Percentiles rank a stretch among this genome's conserved stretches.
Evolutionary conservation across 2,888 invertebrate genomes (phyloP).

Genomic region (Melinopterus prodromus): DNA sequence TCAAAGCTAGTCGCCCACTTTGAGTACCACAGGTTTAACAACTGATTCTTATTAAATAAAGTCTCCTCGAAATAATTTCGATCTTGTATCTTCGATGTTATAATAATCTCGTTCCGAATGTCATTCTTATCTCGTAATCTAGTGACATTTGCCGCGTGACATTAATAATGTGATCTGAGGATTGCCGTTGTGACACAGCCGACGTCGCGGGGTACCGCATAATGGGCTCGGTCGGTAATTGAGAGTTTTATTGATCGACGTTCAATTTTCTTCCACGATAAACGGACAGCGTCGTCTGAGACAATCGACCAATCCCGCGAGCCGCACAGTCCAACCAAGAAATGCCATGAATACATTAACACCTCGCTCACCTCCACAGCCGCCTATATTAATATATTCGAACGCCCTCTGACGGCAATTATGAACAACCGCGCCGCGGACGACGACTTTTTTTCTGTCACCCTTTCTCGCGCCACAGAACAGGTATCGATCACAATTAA

Average conservation of each 20-base stretch:
- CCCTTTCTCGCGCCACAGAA: conserved; percentile 20
- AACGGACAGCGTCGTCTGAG: conserved; percentile 20
- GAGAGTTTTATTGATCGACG: conserved; percentile 18
- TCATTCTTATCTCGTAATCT: neutral
- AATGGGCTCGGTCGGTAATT: conserved; percentile 18
- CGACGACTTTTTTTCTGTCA: conserved; percentile 17
- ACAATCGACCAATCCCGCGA: conserved; percentile 28
- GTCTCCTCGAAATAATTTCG: no score
- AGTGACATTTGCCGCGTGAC: neutral
- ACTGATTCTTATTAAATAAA: no score
- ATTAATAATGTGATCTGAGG: conserved; percentile 15
- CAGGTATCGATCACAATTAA: conserved; percentile 37
- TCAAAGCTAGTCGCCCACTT: no score
- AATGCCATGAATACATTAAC: conserved; percentile 41
- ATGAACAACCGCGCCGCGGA: conserved; percentile 10
- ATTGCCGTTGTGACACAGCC: no score
- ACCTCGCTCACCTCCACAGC: conserved; percentile 34
- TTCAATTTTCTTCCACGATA: conserved; percentile 16
- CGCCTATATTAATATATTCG: conserved; percentile 36
- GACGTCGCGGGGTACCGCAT: neutral
- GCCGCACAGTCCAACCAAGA: conserved; percentile 24
- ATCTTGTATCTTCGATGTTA: neutral
- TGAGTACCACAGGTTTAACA: no score
- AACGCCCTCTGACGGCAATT: conserved; percentile 22
- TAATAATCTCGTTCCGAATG: neutral